Evolutionary conservation across 2,113 vertebrate species (phyloP).

Genomic region (Salvelinus namaycush): DNA sequence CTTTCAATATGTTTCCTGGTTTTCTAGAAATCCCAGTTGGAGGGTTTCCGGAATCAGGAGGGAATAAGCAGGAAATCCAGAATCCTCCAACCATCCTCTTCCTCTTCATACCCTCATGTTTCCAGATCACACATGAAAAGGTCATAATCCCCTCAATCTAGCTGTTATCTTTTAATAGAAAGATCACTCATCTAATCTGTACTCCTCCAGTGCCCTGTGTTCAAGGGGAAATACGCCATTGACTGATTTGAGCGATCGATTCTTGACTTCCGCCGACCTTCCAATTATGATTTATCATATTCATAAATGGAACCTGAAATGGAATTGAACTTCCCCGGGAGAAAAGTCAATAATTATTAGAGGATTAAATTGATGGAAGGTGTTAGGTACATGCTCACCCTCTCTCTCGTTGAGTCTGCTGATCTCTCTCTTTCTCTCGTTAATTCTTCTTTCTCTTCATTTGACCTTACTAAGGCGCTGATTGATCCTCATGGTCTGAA

Average conservation of each 20-base stretch:
- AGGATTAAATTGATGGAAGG: slow-evolving; percentile 40
- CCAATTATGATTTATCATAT: slow-evolving; percentile 62
- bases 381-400: slow-evolving; percentile 28
- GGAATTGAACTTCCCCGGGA: slow-evolving; percentile 42
- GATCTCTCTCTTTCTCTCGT: too few species aligned
- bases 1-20: too few species aligned
- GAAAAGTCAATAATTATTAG: slow-evolving; percentile 60
- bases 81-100: too few species aligned
- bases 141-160: background rate
- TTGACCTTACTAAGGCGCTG: too few species aligned
- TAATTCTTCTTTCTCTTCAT: background rate
- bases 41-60: too few species aligned
- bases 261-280: slow-evolving; percentile 56
- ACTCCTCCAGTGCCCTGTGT: slow-evolving; percentile 12
- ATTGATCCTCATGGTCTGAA: too few species aligned
- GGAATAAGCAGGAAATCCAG: too few species aligned
- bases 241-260: slow-evolving; percentile 51
- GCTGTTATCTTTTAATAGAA: slow-evolving; percentile 3
- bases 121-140: too few species aligned
- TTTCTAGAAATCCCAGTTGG: too few species aligned
- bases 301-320: slow-evolving; percentile 52
- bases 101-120: too few species aligned
- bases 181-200: slow-evolving; percentile 22
- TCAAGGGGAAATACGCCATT: slow-evolving; percentile 30
- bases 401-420: background rate